Conservation (phyloP, 2,888 invertebrate genomes). For the Zelleria hepariella region DNA sequence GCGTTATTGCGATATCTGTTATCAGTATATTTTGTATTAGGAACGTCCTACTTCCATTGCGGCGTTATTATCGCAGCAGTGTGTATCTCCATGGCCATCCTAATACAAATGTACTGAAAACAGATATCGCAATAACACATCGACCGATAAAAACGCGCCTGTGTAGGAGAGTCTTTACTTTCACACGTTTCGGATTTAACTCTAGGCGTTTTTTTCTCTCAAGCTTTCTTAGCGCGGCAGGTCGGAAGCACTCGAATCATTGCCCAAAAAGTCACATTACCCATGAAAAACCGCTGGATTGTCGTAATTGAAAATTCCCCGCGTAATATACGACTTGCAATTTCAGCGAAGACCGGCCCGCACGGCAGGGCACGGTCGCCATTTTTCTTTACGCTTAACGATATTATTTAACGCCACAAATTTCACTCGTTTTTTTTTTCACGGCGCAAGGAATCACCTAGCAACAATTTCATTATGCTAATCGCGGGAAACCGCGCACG, state of each 20-base stretch:
- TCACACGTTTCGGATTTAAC: not conserved
- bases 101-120: too few species aligned
- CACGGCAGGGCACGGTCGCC: conserved; percentile 42
- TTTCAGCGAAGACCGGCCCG: conserved; percentile 49
- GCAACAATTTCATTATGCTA: conserved; percentile 67
- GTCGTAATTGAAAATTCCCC: conserved; percentile 71
- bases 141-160: too few species aligned
- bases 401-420: conserved; percentile 70
- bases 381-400: conserved; percentile 66
- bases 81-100: too few species aligned
- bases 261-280: conserved; percentile 67
- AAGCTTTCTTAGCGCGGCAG: conserved; percentile 21
- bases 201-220: not conserved
- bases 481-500: conserved; percentile 47
- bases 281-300: conserved; percentile 70
- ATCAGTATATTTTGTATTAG: too few species aligned
- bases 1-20: too few species aligned
- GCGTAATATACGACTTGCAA: conserved; percentile 69
- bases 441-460: conserved; percentile 43
- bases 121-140: too few species aligned
- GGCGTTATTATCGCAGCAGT: too few species aligned
- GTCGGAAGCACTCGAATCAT: conserved; percentile 54
- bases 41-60: too few species aligned
- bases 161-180: not conserved
- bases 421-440: conserved; percentile 63